phyloP scores from a whole-genome alignment of 2,888 invertebrate species.

The Dasypogon diadema region DNA sequence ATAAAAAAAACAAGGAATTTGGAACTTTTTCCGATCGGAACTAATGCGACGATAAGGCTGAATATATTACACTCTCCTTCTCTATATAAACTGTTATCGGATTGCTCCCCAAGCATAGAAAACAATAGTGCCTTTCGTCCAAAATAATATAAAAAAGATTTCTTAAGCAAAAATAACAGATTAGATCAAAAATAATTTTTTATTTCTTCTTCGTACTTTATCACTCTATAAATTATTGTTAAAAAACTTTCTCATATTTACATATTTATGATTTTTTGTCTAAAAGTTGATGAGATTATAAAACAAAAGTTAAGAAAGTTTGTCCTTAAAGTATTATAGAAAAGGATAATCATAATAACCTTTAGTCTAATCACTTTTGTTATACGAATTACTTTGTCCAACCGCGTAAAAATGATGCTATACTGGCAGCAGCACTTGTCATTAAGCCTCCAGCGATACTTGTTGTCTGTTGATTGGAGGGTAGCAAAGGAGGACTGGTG shows the following conservation, averaged over 20 bases:
- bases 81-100: too few relatives aligned
- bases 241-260: slow-evolving; percentile 35
- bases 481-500: slow-evolving; percentile 60
- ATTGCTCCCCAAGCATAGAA: too few relatives aligned
- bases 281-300: slow-evolving; percentile 6
- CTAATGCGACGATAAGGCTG: too few relatives aligned
- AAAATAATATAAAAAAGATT: background rate
- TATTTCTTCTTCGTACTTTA: slow-evolving; percentile 9
- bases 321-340: slow-evolving; percentile 5
- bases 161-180: background rate
- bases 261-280: slow-evolving; percentile 10
- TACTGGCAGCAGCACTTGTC: slow-evolving; percentile 84
- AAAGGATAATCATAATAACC: background rate
- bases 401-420: slow-evolving; percentile 83
- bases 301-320: slow-evolving; percentile 7
- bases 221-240: slow-evolving; percentile 29
- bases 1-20: too few relatives aligned
- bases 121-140: too few relatives aligned
- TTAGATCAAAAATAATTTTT: slow-evolving; percentile 35
- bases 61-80: too few relatives aligned
- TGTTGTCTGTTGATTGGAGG: slow-evolving; percentile 63
- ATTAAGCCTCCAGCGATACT: slow-evolving; percentile 81
- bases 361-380: background rate
- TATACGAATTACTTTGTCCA: slow-evolving; percentile 59
- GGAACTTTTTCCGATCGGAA: too few relatives aligned